These are phyloP conservation scores for Isotomurus palustris DNA, from an alignment of 2,888 invertebrate genomes.

Conservation along the genomic window DNA sequence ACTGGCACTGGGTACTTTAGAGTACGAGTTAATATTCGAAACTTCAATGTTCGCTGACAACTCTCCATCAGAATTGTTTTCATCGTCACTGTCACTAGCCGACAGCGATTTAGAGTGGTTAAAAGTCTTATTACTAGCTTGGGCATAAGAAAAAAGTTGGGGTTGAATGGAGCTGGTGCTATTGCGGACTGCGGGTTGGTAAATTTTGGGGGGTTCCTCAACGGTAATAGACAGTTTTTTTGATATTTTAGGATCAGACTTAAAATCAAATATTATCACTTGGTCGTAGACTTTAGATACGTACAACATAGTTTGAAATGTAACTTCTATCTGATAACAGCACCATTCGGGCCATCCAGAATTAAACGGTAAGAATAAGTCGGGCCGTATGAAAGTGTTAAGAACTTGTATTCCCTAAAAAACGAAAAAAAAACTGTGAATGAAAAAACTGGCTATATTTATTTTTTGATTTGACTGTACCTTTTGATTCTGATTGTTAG, in stretches of 20 bases:
- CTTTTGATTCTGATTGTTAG: constrained; percentile 35
- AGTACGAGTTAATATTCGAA: too few relatives aligned
- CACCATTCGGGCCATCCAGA: constrained; percentile 44
- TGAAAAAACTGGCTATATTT: too few relatives aligned
- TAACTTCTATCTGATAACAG: constrained; percentile 53
- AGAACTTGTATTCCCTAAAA: constrained; percentile 41
- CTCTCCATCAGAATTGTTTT: neutral
- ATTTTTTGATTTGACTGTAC: too few relatives aligned
- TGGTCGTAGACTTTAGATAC: constrained; percentile 74
- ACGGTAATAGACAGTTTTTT: constrained; percentile 71
- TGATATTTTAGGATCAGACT: constrained; percentile 61
- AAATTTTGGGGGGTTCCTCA: constrained; percentile 52
- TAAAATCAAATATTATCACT: constrained; percentile 71
- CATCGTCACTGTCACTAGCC: neutral
- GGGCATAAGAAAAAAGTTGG: neutral
- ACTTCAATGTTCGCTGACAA: neutral
- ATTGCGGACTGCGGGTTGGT: neutral
- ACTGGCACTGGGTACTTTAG: too few relatives aligned
- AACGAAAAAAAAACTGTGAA: neutral
- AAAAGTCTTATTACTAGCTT: neutral
- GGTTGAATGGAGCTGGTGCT: neutral
- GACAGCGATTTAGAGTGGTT: neutral
- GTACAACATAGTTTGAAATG: constrained; percentile 51
- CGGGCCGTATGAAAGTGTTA: constrained; percentile 40
- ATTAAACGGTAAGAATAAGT: constrained; percentile 33